These are phyloP conservation scores for Chrysolina americana DNA, from an alignment of 2,888 invertebrate species.

Conservation along the genomic window DNA sequence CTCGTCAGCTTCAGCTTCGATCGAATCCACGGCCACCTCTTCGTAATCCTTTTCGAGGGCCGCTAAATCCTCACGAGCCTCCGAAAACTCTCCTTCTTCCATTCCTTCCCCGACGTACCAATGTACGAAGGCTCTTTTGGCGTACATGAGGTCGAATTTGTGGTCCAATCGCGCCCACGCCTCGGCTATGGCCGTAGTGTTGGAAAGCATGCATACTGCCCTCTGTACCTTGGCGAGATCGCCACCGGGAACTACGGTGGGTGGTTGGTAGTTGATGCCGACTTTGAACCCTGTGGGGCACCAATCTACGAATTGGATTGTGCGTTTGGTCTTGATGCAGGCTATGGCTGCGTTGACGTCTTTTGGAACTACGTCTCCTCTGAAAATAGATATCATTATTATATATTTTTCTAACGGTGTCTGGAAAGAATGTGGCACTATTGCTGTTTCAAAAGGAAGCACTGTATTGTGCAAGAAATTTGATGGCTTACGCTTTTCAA, in stretches of 20 bases:
- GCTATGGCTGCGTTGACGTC: conserved; percentile 95
- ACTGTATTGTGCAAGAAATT: too few species aligned
- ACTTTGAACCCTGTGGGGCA: conserved; percentile 70
- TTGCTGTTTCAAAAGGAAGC: too few species aligned
- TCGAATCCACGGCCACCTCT: conserved; percentile 82
- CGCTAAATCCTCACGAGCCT: conserved; percentile 88
- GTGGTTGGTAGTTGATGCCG: conserved; percentile 87
- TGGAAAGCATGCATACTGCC: conserved; percentile 97
- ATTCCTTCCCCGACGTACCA: conserved; percentile 93
- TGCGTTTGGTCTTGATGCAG: conserved; percentile 94
- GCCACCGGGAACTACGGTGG: conserved; percentile 90
- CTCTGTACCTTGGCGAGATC: conserved; percentile 94
- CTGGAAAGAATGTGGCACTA: too few species aligned
- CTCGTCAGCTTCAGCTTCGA: conserved; percentile 79
- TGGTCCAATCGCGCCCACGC: conserved; percentile 96
- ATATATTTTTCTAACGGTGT: too few species aligned
- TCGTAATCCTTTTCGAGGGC: conserved; percentile 87
- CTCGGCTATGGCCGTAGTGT: conserved; percentile 96
- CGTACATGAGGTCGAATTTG: conserved; percentile 97
- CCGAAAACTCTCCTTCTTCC: conserved; percentile 89
- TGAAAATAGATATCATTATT: conserved; percentile 28
- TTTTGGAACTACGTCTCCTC: conserved; percentile 71
- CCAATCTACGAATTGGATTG: conserved; percentile 82
- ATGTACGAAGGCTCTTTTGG: conserved; percentile 95
- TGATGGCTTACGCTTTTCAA: too few species aligned